A percentile compares a stretch with the other conserved stretches of the same genome.
These are phyloP conservation scores for Diprion similis DNA, from an alignment of 1,140 invertebrate genomes.

Conservation along the genomic window DNA sequence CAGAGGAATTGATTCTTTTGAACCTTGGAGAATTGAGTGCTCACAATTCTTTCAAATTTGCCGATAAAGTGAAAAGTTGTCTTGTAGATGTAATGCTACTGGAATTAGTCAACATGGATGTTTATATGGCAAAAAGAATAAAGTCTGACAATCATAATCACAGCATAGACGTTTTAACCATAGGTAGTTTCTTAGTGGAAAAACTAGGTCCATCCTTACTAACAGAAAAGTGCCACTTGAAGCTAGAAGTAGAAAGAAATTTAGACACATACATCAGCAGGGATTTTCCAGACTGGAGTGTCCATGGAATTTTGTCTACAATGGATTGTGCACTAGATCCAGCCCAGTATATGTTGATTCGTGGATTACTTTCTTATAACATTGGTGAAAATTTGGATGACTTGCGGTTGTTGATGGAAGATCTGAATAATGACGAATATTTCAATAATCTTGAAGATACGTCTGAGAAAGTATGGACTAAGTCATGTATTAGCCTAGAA, in stretches of 20 bases:
- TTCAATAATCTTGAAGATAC: conserved; percentile 28
- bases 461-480: conserved; percentile 69
- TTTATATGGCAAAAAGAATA: conserved; percentile 72
- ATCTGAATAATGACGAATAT: conserved; percentile 40
- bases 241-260: conserved; percentile 84
- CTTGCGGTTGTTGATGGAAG: conserved; percentile 48
- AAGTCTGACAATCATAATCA: conserved; percentile 32
- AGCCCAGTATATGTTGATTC: conserved; percentile 86
- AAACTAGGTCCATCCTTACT: conserved; percentile 71
- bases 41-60: conserved; percentile 75
- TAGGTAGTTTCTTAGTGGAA: conserved; percentile 64
- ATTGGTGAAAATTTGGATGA: conserved; percentile 89
- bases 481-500: conserved; percentile 81
- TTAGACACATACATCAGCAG: conserved; percentile 74
- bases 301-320: conserved; percentile 86
- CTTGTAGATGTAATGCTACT: conserved; percentile 81
- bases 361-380: conserved; percentile 89
- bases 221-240: conserved; percentile 80
- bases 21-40: conserved; percentile 84
- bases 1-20: conserved; percentile 78
- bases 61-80: conserved; percentile 63
- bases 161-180: conserved; percentile 40
- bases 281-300: conserved; percentile 81
- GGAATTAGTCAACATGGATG: conserved; percentile 82
- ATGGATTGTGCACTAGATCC: conserved; percentile 84